Base-by-base conservation (phyloP, 2,113 vertebrate genomes). In the Cyanistes caeruleus region DNA sequence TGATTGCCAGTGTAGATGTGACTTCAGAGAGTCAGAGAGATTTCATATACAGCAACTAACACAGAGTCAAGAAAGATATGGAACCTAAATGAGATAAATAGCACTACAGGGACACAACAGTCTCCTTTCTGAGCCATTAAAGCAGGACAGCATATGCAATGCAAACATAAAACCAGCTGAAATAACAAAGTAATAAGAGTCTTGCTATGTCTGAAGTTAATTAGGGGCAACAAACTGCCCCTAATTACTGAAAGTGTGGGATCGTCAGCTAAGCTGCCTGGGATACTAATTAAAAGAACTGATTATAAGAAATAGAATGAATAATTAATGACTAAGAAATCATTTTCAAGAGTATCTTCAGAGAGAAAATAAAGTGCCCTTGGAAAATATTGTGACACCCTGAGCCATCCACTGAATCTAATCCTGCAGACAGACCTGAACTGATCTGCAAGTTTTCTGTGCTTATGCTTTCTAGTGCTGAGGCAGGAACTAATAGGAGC, bases 151-250 rank as follows among this genome's bases (percentile, higher is more conserved):
- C 93, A 87, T 87, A 82, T 53, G 62, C 62, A 64, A 63, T 79
- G 44, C 77, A 92, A 95, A 94, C 69, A 63, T 44, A 73, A 91
- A 96, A 95, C 8, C 74, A 79, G 60, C 60, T 90, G 77, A 91
- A 96, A 53, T 74, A 81, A 90, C 46, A 49, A 90, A 93, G 92
- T 84, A 75, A 64, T 94, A 68, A 63, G 53, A 85, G 31, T 84
- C 86, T 89, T 60, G 28, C 62, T 94, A 41, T 76, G 58, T 78
- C 77, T 95, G 84, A 91, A 95, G 89, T 94, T 97, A 97, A 95
- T 97, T 95, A 97, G 84, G 93, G 80, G 67, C 89, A 96, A 56
- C 78, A 95, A 91, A 89, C 80, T 95, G 81, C 89, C 94, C 93
- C 59, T 95, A 68, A 94, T 97, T 95, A 95, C 76, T 95, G 18